These are phyloP conservation scores for Coregonus clupeaformis DNA, from an alignment of 2,113 vertebrate genomes.

Conservation along the genomic window DNA sequence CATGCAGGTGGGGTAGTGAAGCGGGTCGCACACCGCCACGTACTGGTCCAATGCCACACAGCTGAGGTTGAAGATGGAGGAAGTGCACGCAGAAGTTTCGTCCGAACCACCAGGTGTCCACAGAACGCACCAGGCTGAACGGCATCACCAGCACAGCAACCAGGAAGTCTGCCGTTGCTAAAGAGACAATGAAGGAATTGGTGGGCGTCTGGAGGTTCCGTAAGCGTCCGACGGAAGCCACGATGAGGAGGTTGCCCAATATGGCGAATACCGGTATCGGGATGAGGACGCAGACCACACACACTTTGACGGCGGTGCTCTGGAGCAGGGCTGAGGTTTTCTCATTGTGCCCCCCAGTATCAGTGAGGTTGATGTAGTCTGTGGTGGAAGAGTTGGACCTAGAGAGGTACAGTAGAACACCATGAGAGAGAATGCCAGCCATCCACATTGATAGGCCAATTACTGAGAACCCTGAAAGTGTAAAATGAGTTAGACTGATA, in stretches of 20 bases:
- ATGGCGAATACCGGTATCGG: constrained; percentile 21
- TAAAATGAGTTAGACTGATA: not conserved
- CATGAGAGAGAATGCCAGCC: not conserved
- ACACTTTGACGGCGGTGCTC: not conserved
- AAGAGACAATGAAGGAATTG: constrained; percentile 36
- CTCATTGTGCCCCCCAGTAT: not conserved
- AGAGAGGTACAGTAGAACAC: constrained; percentile 4
- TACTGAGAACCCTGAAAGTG: not conserved
- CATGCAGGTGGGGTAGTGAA: constrained; percentile 35
- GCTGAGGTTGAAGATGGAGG: constrained; percentile 43
- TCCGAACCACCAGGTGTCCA: constrained; percentile 33
- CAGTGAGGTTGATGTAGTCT: not conserved
- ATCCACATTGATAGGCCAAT: not conserved
- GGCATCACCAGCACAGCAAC: constrained; percentile 42
- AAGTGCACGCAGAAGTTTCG: constrained; percentile 34
- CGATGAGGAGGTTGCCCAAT: constrained; percentile 35
- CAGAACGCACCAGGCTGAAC: constrained; percentile 35
- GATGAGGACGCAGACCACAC: constrained; percentile 19
- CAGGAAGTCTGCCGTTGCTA: constrained; percentile 37
- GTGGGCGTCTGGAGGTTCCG: constrained; percentile 24
- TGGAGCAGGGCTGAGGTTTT: not conserved
- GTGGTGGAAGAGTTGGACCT: not conserved
- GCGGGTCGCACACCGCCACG: constrained; percentile 33
- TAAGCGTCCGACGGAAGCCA: constrained; percentile 34
- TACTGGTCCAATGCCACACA: constrained; percentile 43